phyloP scores from a whole-genome alignment of 1,140 invertebrate species.

The Drosophila pseudoananassae region DNA sequence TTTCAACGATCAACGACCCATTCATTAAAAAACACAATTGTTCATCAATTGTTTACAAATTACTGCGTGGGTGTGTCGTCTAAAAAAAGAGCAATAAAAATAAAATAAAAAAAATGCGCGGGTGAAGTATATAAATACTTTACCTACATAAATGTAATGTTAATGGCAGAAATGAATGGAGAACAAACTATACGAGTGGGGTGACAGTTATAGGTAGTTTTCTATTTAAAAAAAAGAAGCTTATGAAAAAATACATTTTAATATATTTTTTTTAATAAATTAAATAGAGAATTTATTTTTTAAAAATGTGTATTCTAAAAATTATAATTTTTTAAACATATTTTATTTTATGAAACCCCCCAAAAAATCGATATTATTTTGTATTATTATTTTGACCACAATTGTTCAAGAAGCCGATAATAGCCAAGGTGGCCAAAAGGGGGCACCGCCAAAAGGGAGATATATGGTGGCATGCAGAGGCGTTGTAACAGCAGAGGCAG shows the following conservation, averaged over 20 bases:
- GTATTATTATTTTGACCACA: not conserved
- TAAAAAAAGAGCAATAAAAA: not conserved
- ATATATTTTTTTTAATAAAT: too few relatives aligned
- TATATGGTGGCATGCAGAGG: slow-evolving; percentile 30
- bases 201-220: not conserved
- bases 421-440: not conserved
- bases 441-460: not conserved
- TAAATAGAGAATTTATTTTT: too few relatives aligned
- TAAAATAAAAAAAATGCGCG: slow-evolving; percentile 6
- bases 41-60: slow-evolving; percentile 4
- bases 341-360: too few relatives aligned
- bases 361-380: not conserved
- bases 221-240: too few relatives aligned
- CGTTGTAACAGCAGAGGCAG: slow-evolving; percentile 34
- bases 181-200: not conserved
- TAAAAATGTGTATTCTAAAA: not conserved
- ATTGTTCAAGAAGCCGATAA: not conserved
- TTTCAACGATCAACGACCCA: slow-evolving; percentile 11
- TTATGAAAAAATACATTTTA: too few relatives aligned
- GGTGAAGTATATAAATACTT: slow-evolving; percentile 16
- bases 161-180: slow-evolving; percentile 12
- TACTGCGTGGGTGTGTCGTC: not conserved
- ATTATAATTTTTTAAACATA: too few relatives aligned
- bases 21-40: not conserved
- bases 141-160: slow-evolving; percentile 31